Percentiles rank a stretch among this genome's conserved stretches.
These are phyloP conservation scores for Caenorhabditis becei DNA, from an alignment of 2,888 invertebrate species.

Conservation along the genomic window DNA sequence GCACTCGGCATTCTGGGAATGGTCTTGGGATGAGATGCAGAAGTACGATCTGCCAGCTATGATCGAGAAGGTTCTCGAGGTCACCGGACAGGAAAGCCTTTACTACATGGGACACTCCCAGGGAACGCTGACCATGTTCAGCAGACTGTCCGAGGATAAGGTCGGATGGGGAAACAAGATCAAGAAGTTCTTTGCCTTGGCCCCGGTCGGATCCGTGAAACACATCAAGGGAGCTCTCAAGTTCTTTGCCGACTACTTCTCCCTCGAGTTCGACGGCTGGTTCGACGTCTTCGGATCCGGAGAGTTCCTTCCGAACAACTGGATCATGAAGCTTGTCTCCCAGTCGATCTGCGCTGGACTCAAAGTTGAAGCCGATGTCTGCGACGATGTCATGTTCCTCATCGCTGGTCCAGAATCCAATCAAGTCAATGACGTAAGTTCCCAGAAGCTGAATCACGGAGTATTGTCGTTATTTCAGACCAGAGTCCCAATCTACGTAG, in stretches of 20 bases:
- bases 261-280: constrained; percentile 70
- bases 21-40: constrained; percentile 89
- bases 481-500: constrained; percentile 83
- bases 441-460: too few relatives aligned
- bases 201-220: constrained; percentile 80
- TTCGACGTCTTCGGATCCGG: constrained; percentile 83
- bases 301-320: constrained; percentile 82
- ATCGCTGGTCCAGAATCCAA: constrained; percentile 86
- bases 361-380: constrained; percentile 83
- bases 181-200: constrained; percentile 80
- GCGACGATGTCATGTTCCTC: constrained; percentile 88
- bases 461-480: constrained; percentile 80
- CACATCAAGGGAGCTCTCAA: constrained; percentile 81
- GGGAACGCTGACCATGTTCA: constrained; percentile 80
- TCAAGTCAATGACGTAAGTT: constrained; percentile 77
- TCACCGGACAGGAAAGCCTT: constrained; percentile 85
- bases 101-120: constrained; percentile 94
- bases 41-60: constrained; percentile 90
- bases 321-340: constrained; percentile 76
- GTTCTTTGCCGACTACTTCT: constrained; percentile 73
- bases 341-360: constrained; percentile 76
- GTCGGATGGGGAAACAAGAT: constrained; percentile 74
- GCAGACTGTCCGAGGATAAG: constrained; percentile 69
- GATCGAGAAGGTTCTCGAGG: constrained; percentile 86
- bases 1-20: constrained; percentile 71